Base-by-base conservation (phyloP, 2,888 invertebrate genomes). In the Gnatocerus cornutus region DNA sequence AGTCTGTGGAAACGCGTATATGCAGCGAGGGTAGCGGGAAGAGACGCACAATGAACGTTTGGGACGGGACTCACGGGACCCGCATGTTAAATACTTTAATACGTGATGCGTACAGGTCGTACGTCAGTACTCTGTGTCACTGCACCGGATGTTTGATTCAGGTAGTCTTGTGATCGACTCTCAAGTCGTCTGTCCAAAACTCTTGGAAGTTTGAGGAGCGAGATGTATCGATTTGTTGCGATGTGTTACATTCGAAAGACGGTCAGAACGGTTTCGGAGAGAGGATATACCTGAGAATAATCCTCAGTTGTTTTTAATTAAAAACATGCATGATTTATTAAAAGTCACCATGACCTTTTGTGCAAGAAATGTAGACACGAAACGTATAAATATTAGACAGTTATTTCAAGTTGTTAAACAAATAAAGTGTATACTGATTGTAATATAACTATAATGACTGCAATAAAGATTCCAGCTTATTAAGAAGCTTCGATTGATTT, bases 11-110 rank as follows among this genome's bases (percentile, higher is more conserved):
- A 66, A 71, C 69, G 70, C 71, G 70, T 74, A 73, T 73, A 69
- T 68, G 71, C 67, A 72, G 66, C 71, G 68, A 71, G 70, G 74
- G 71, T 72, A 72, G 75, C 72, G 75, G 75, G 77, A 63, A 69
- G 72, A 72, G 75, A 71, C 74, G 75, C 72, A 76, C 73, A 74
- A 74, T 73, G 74, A 76, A 75, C 77, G 81, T 77, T 80, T 78
- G 77, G 80, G 78, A 71, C 75, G 72, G 68, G 72, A 62, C 69
- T 61, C 73, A 78, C 79, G 76, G 66, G 76, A 78, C 79, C 78
- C 77, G 83, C 80, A 83, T 83, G 81, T 80, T 81, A 82, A 83
- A 79, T 77, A 78, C 73, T 73, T 71, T 69, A 74, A 76, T 80
- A 81, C 81, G 80, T 81, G 80, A 78, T 76, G 77, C 75, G 76